phyloP scores from a whole-genome alignment of 2,797 vertebrate species.

The Synaphobranchus kaupii region DNA sequence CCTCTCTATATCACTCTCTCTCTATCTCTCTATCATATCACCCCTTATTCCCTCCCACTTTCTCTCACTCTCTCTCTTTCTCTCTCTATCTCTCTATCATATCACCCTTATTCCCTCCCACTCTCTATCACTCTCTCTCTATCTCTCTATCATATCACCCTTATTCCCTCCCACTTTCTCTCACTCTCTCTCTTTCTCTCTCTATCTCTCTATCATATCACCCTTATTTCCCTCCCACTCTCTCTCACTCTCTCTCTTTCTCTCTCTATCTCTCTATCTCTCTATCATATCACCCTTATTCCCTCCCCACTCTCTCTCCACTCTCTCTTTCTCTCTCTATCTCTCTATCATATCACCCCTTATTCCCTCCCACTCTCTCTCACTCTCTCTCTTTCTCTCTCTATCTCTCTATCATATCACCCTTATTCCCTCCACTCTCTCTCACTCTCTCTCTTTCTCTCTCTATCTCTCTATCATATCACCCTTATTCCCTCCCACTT shows the following conservation, averaged over 20 bases:
- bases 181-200: conserved; percentile 36
- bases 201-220: conserved; percentile 50
- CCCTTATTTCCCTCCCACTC: conserved; percentile 46
- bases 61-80: conserved; percentile 41
- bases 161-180: conserved; percentile 51
- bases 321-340: conserved; percentile 32
- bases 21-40: conserved; percentile 50
- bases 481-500: conserved; percentile 48
- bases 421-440: conserved; percentile 49
- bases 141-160: conserved; percentile 48
- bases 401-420: conserved; percentile 49
- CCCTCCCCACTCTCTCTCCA: conserved; percentile 44
- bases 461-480: conserved; percentile 48
- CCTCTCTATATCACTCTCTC: conserved; percentile 28
- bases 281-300: conserved; percentile 52
- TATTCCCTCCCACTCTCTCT: conserved; percentile 50
- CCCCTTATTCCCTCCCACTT: conserved; percentile 46
- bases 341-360: conserved; percentile 49
- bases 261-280: conserved; percentile 37
- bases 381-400: conserved; percentile 37
- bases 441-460: conserved; percentile 39
- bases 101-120: conserved; percentile 51
- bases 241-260: conserved; percentile 44
- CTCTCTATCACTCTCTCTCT: conserved; percentile 38
- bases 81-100: conserved; percentile 45